A percentile compares a stretch with the other conserved stretches of the same genome.
Evolutionary conservation across 2,113 vertebrate genomes (phyloP).

Genomic region (Sminthopsis crassicaudata): DNA sequence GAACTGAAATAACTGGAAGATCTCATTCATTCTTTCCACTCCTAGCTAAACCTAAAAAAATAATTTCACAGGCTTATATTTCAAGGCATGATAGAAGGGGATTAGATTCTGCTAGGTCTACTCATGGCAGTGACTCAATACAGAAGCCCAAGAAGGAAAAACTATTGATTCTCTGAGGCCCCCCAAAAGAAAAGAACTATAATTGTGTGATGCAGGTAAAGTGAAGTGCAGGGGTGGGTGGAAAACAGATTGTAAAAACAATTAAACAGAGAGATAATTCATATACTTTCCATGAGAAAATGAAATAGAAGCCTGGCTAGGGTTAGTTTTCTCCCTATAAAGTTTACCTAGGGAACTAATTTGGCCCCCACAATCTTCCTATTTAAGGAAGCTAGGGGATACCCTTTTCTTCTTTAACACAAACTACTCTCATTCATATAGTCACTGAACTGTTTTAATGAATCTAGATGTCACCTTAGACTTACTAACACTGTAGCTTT

Average conservation of each 20-base stretch:
- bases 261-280: not conserved
- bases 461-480: not conserved
- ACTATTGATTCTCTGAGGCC: not conserved
- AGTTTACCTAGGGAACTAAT: not conserved
- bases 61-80: not conserved
- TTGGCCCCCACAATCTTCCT: not conserved
- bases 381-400: not conserved
- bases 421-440: not conserved
- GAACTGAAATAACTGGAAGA: not conserved
- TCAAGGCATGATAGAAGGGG: not conserved
- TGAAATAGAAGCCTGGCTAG: not conserved
- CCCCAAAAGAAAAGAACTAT: no score
- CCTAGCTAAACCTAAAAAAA: not conserved
- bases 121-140: not conserved
- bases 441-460: not conserved
- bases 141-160: not conserved
- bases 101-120: not conserved
- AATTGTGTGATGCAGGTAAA: not conserved
- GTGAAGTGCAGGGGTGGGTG: not conserved
- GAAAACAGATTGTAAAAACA: not conserved
- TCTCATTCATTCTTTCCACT: not conserved
- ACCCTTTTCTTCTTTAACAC: not conserved
- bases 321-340: not conserved
- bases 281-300: not conserved
- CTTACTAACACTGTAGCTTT: not conserved